phyloP scores from a whole-genome alignment of 1,140 invertebrate species.

The Heliothis virescens region DNA sequence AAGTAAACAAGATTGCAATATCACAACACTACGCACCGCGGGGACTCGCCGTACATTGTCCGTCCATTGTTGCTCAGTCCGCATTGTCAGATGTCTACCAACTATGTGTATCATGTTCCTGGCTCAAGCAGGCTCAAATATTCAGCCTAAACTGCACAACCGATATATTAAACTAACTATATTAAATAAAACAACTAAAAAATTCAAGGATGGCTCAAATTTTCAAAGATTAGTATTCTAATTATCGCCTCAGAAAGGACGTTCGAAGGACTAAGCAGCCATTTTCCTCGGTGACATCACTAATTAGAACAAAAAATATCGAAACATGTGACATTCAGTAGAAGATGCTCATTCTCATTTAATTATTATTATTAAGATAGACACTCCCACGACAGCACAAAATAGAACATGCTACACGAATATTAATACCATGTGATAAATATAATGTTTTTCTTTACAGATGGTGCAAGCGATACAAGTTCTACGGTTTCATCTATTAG shows the following conservation, averaged over 20 bases:
- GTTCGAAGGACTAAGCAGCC: background rate
- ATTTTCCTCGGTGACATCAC: slow-evolving; percentile 25
- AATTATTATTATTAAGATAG: slow-evolving; percentile 7
- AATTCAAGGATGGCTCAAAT: background rate
- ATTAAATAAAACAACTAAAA: background rate
- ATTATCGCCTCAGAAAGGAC: background rate
- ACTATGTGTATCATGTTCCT: slow-evolving; percentile 25
- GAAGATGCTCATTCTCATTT: background rate
- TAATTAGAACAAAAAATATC: slow-evolving; percentile 37
- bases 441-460: slow-evolving; percentile 90
- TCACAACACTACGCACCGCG: slow-evolving; percentile 56
- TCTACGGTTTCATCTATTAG: slow-evolving; percentile 99
- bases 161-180: background rate
- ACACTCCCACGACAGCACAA: slow-evolving; percentile 31
- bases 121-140: slow-evolving; percentile 6
- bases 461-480: slow-evolving; percentile 99
- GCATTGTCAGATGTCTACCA: slow-evolving; percentile 57
- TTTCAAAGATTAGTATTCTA: slow-evolving; percentile 2
- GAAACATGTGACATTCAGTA: slow-evolving; percentile 26
- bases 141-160: background rate
- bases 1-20: slow-evolving; percentile 23
- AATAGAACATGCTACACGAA: slow-evolving; percentile 25
- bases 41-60: slow-evolving; percentile 57
- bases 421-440: slow-evolving; percentile 46
- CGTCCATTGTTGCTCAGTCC: slow-evolving; percentile 63